Conservation (phyloP, 2,797 vertebrate genomes). For the Sebastiscus tertius region DNA sequence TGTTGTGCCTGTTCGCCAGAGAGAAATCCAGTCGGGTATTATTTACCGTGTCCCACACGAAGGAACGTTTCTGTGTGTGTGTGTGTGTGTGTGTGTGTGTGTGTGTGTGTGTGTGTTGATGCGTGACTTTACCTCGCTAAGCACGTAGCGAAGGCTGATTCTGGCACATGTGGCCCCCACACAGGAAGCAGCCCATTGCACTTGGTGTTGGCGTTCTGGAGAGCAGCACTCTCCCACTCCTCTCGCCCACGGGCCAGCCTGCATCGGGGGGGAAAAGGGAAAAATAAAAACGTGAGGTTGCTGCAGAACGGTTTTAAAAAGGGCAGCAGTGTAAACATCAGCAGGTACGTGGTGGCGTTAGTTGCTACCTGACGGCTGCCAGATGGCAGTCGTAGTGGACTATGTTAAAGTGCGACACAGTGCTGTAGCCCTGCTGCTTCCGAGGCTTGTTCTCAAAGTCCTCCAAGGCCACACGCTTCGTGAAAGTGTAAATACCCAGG, state of each 20-base stretch:
- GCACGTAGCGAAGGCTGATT: slow-evolving; percentile 98
- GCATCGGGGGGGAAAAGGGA: background rate
- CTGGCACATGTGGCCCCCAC: slow-evolving; percentile 98
- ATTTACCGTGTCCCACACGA: background rate
- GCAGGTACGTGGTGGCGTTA: background rate
- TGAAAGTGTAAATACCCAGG: slow-evolving; percentile 98
- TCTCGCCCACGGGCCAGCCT: slow-evolving; percentile 96
- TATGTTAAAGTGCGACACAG: slow-evolving; percentile 99
- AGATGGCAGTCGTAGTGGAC: slow-evolving; percentile 99
- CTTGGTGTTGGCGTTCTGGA: slow-evolving; percentile 99
- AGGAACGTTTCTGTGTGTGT: background rate
- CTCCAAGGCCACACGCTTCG: slow-evolving; percentile 94
- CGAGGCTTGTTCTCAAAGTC: slow-evolving; percentile 98
- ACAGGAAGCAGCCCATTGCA: slow-evolving; percentile 99
- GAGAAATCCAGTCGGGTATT: background rate
- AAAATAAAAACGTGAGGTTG: background rate
- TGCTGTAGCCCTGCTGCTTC: slow-evolving; percentile 99
- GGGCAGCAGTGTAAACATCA: background rate
- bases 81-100: too few relatives aligned
- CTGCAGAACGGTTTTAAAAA: too few relatives aligned
- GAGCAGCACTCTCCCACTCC: slow-evolving; percentile 98
- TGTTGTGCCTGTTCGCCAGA: slow-evolving; percentile 90
- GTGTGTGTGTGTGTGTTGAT: too few relatives aligned
- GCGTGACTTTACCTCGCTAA: slow-evolving; percentile 88
- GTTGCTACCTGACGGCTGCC: slow-evolving; percentile 94